phyloP scores from a whole-genome alignment of 2,797 vertebrate genomes.

The Botia kubotai region DNA sequence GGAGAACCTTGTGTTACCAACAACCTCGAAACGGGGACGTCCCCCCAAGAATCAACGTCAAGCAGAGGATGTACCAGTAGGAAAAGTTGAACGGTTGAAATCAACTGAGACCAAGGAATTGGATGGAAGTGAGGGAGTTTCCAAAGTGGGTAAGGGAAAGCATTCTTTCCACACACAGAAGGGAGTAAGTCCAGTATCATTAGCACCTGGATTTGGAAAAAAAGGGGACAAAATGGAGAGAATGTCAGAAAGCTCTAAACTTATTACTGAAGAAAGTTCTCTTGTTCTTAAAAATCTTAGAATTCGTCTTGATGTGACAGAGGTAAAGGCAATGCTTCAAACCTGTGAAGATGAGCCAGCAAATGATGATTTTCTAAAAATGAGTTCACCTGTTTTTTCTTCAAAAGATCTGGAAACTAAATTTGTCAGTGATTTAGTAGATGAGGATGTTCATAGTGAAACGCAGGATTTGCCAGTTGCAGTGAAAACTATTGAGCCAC shows the following conservation, averaged over 20 bases:
- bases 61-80: constrained; percentile 79
- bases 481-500: constrained; percentile 74
- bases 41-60: constrained; percentile 91
- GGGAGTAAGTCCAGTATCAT: constrained; percentile 68
- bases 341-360: constrained; percentile 79
- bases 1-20: constrained; percentile 75
- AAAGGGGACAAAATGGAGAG: constrained; percentile 85
- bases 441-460: constrained; percentile 73
- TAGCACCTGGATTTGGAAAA: constrained; percentile 71
- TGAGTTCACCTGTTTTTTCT: constrained; percentile 69
- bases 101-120: constrained; percentile 82
- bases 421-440: constrained; percentile 67
- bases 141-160: constrained; percentile 86
- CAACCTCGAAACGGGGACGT: constrained; percentile 82
- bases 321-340: constrained; percentile 82
- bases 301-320: constrained; percentile 83
- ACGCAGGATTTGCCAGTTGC: constrained; percentile 72
- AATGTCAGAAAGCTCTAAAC: constrained; percentile 78
- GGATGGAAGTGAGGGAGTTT: constrained; percentile 84
- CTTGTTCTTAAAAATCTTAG: constrained; percentile 86
- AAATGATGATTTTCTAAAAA: constrained; percentile 73
- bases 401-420: constrained; percentile 77
- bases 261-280: constrained; percentile 77
- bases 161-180: constrained; percentile 85
- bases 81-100: constrained; percentile 82